Base-by-base conservation (phyloP, 2,113 vertebrate species). In the Columba janthina region DNA sequence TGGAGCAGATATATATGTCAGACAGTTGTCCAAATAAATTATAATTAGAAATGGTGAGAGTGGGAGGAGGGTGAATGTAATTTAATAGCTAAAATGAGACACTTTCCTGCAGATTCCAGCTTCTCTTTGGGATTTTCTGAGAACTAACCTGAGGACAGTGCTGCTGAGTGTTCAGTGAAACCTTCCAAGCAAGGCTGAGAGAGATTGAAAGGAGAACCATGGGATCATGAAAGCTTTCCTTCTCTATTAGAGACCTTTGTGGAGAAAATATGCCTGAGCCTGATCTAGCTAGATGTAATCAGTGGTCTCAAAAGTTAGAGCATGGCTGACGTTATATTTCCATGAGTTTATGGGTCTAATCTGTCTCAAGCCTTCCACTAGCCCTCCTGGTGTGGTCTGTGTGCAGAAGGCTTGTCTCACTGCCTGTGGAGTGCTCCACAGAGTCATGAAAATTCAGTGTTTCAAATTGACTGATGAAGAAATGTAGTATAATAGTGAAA, bases 11-110 rank as follows among this genome's bases (percentile, higher is more conserved):
- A 79, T 54, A 36, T 56, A 90, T 87, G 70, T 82, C 86, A 77
- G 54, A 46, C 40, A 53, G 77, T 92, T 96, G 70, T 95, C 93
- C 73, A 96, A 82, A 87, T 88, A 92, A 67, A 83, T 92, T 82
- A 60, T 79, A 79, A 94, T 96, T 88, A 80, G 89, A 95, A 90
- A 90, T 46, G 48, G 38, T 61, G 78, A 69, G 57, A 65, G 76
- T 24, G 5, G 17, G 32, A 28, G 54, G n/a, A 32, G 51, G 6
- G n/a, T 31, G 36, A 54, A 91, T 7, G n/a, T 93, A 44, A 32
- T 90, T 90, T 90, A 96, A 82, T 64, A 62, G 34, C 88, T 95
- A 60, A 94, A 94, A 65, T 42, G 72, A 77, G 76, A 91, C 58
- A 31, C 51, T 88, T 81, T 9, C 12, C 72, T 89, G 36, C 75